phyloP scores from a whole-genome alignment of 53 echinoderm and acorn worm species.

The Mesocentrotus franciscanus region DNA sequence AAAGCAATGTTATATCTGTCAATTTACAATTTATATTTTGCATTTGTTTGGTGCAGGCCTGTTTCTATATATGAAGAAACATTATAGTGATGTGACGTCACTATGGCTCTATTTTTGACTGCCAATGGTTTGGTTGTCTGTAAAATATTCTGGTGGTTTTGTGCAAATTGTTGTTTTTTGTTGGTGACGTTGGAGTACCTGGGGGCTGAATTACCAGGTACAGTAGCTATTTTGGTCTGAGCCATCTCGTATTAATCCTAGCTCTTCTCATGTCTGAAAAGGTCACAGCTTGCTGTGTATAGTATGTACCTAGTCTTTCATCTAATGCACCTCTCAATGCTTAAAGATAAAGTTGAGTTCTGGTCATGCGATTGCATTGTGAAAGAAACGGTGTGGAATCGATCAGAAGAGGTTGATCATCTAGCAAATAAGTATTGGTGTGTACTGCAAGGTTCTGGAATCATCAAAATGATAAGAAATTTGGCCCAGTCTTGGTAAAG shows the following conservation, averaged over 20 bases:
- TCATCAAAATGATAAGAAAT: too few relatives aligned
- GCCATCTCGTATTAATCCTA: conserved; percentile 56
- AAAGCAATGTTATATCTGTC: conserved; percentile 5
- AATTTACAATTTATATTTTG: conserved; percentile 23
- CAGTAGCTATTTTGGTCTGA: conserved; percentile 44
- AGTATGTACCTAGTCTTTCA: background rate
- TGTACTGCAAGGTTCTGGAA: too few relatives aligned
- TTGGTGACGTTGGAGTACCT: conserved; percentile 52
- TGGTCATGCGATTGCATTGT: too few relatives aligned
- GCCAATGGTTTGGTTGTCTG: background rate
- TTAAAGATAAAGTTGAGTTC: too few relatives aligned
- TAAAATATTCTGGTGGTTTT: conserved; percentile 28
- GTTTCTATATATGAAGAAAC: conserved; percentile 40
- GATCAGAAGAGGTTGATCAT: too few relatives aligned
- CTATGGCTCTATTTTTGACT: conserved; percentile 17
- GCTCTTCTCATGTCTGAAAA: conserved; percentile 51
- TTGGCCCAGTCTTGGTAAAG: too few relatives aligned
- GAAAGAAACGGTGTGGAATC: too few relatives aligned
- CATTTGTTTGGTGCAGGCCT: conserved; percentile 39
- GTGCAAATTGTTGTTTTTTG: conserved; percentile 57
- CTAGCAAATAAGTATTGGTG: too few relatives aligned
- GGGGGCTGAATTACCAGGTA: conserved; percentile 54
- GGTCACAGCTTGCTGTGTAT: conserved; percentile 41
- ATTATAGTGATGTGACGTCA: conserved; percentile 44
- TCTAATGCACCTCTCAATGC: background rate